These are phyloP conservation scores for Molossus molossus DNA, from an alignment of 2,797 vertebrate species.

Conservation along the genomic window DNA sequence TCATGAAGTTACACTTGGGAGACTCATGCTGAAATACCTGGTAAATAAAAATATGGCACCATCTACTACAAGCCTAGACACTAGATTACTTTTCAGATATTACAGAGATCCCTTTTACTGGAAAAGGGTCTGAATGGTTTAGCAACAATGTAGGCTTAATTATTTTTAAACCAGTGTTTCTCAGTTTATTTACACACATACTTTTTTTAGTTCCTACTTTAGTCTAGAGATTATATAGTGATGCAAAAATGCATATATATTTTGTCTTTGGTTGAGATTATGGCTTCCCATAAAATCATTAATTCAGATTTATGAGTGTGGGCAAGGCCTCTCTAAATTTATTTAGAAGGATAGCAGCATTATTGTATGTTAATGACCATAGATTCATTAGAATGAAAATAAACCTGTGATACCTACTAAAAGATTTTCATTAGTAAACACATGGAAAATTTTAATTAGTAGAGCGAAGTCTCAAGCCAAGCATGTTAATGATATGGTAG, in stretches of 20 bases:
- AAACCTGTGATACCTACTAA: background rate
- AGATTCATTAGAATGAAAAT: conserved; percentile 3
- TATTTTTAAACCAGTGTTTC: background rate
- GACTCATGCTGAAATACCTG: background rate
- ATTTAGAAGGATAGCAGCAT: background rate
- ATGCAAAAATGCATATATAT: background rate
- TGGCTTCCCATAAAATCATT: conserved; percentile 37
- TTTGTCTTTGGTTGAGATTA: conserved; percentile 12
- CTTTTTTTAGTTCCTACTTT: background rate
- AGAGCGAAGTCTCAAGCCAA: background rate
- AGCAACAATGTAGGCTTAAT: background rate
- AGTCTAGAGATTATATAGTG: background rate
- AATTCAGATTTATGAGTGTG: background rate
- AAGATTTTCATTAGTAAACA: conserved; percentile 33
- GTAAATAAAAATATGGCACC: background rate
- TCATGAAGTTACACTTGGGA: background rate
- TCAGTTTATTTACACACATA: background rate
- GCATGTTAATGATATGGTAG: background rate
- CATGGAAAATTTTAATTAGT: background rate
- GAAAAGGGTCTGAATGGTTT: background rate
- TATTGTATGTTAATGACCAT: conserved; percentile 17
- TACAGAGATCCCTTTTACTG: background rate
- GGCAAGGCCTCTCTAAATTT: background rate
- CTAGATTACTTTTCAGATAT: background rate
- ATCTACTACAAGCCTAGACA: background rate